Percentiles rank a stretch among this genome's conserved stretches.
Conservation (phyloP, 2,888 invertebrate genomes). For the Eugnorisma glareosa region DNA sequence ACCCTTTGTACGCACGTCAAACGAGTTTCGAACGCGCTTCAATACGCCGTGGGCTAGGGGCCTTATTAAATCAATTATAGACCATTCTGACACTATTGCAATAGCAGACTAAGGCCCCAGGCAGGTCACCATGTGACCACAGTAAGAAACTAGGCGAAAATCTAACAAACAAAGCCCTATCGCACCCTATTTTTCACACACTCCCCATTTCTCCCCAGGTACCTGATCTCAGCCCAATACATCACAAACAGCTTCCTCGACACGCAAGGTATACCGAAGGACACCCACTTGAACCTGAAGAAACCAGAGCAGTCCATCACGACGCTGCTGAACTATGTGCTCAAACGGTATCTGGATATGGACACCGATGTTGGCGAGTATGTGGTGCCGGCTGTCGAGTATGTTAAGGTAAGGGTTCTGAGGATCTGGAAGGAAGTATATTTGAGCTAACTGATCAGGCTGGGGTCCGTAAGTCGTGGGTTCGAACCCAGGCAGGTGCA, state of each 20-base stretch:
- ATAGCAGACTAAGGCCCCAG: too few relatives aligned
- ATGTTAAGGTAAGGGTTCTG: constrained; percentile 89
- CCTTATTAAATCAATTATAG: too few relatives aligned
- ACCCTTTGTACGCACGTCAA: too few relatives aligned
- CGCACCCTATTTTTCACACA: neutral
- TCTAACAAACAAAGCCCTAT: neutral
- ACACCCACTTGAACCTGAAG: constrained; percentile 92
- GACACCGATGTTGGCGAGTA: constrained; percentile 94
- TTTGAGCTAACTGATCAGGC: neutral
- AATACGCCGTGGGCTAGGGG: too few relatives aligned
- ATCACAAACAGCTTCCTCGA: constrained; percentile 94
- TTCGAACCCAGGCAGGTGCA: too few relatives aligned
- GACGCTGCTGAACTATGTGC: constrained; percentile 92
- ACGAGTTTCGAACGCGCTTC: too few relatives aligned
- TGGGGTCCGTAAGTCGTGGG: too few relatives aligned
- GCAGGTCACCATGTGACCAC: neutral
- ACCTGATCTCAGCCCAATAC: constrained; percentile 92
- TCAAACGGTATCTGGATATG: constrained; percentile 93
- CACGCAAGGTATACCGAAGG: constrained; percentile 94
- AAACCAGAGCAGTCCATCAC: constrained; percentile 93
- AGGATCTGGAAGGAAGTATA: neutral
- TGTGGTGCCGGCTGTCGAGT: constrained; percentile 94
- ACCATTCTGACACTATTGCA: too few relatives aligned
- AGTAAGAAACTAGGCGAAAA: neutral
- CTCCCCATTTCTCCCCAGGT: constrained; percentile 84